These are phyloP conservation scores for Lacerta bilineata DNA, from an alignment of 2,797 vertebrate genomes.

Conservation along the genomic window DNA sequence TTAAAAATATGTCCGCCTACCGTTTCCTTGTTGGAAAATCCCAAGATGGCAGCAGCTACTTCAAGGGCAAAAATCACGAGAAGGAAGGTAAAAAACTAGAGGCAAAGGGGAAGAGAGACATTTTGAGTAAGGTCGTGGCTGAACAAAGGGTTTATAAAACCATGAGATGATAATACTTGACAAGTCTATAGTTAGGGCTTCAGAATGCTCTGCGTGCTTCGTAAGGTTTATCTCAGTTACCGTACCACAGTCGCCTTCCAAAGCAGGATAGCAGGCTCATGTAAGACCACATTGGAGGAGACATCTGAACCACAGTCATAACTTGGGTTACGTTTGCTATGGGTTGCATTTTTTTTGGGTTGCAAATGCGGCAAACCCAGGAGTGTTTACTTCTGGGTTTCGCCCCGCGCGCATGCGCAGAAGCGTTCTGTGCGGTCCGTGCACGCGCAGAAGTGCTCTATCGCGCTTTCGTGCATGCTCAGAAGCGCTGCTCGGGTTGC, in stretches of 20 bases:
- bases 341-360: too few relatives aligned
- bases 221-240: neutral
- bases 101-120: slow-evolving; percentile 38
- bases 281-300: neutral
- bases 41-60: slow-evolving; percentile 95
- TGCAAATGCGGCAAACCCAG: too few relatives aligned
- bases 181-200: neutral
- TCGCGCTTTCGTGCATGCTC: too few relatives aligned
- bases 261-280: too few relatives aligned
- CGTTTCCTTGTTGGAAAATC: slow-evolving; percentile 93
- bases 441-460: too few relatives aligned
- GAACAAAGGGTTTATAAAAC: neutral
- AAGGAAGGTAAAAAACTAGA: slow-evolving; percentile 94
- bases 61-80: slow-evolving; percentile 94
- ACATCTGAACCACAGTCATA: neutral
- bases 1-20: slow-evolving; percentile 74
- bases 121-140: neutral
- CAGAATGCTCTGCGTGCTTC: neutral
- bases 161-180: neutral
- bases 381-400: too few relatives aligned
- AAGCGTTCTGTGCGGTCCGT: too few relatives aligned
- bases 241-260: too few relatives aligned
- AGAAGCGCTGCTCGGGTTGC: too few relatives aligned
- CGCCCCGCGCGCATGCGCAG: too few relatives aligned
- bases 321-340: too few relatives aligned